Conservation (phyloP, 2,888 invertebrate species). For the Drosophila paramelanica region DNA sequence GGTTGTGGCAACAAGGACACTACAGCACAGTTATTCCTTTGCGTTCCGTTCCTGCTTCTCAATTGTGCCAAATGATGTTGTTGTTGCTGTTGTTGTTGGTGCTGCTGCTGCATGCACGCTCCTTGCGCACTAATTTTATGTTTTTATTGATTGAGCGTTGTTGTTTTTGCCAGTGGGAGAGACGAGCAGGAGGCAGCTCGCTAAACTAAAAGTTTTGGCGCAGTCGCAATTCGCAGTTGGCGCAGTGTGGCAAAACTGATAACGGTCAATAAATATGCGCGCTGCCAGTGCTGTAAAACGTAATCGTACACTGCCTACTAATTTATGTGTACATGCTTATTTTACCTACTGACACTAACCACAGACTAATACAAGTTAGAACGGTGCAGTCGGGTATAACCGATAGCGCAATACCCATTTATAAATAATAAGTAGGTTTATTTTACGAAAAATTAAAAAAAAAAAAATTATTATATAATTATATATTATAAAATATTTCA, state of each 20-base stretch:
- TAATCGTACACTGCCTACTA: neutral
- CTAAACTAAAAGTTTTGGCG: slow-evolving; percentile 30
- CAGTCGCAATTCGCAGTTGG: slow-evolving; percentile 40
- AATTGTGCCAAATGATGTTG: slow-evolving; percentile 39
- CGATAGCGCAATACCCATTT: no score
- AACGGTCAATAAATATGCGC: slow-evolving; percentile 16
- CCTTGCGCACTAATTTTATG: slow-evolving; percentile 73
- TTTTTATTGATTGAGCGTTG: slow-evolving; percentile 75
- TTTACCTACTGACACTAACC: neutral
- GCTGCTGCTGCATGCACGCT: slow-evolving; percentile 58
- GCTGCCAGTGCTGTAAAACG: slow-evolving; percentile 19
- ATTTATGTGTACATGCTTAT: neutral
- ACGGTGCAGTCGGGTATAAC: no score
- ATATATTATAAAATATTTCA: no score
- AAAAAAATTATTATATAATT: no score
- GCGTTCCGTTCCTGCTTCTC: slow-evolving; percentile 11
- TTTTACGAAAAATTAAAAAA: no score
- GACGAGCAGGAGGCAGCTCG: slow-evolving; percentile 30
- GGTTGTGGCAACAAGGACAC: slow-evolving; percentile 11
- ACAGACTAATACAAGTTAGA: neutral
- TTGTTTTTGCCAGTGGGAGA: slow-evolving; percentile 51
- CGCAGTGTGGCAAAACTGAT: slow-evolving; percentile 17
- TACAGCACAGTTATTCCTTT: slow-evolving; percentile 17
- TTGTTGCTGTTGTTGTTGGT: slow-evolving; percentile 36
- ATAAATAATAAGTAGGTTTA: no score